Base-by-base conservation (phyloP, 2,888 invertebrate species). In the Drosophila quinaria region DNA sequence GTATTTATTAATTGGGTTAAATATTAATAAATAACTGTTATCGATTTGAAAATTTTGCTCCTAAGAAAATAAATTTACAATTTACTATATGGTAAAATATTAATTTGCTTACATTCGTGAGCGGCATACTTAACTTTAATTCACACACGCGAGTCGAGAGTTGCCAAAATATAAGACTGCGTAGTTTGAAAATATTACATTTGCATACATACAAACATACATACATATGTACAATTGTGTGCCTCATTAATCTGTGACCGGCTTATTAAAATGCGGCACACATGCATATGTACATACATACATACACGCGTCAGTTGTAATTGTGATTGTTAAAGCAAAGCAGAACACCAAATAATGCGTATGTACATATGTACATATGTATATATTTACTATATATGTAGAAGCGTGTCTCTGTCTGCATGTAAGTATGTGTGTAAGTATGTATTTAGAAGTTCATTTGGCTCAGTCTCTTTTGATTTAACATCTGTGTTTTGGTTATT, bases 401-500 rank as follows among this genome's bases (percentile, higher is more conserved):
- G 5, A 25, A 25, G 41, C 47, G 42, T 59, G 22, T 31, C 3
- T 10, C 3, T 31, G 31, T 8, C 29, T 25, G 25, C 54, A 33
- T 46, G 29, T 55, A 41, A 41, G 10, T n/a, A n/a, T n/a, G n/a
- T n/a, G 2, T 50, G 11, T 47, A n/a, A 35, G 46, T n/a, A 25
- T 47, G n/a, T 29, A 10, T 47, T 58, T 47, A 22, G 22, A 56
- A 60, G 50, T 29, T 72, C 10, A 37, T 65, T 54, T 65, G 37
- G 31, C 31, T 29, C 41, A 55, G 33, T 54, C 37, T 54, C 55
- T 65, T 70, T 51, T 37, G 44, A 29, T 64, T 54, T 3, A 29
- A 42, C 33, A 60, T 50, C 49, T 78, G 59, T 59, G 46, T 22
- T 47, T 68, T 59, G 55, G 39, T 60, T 41, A 15, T 39, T 51